Evolutionary conservation across 2,797 vertebrate species (phyloP).

Genomic region (Sus cebifrons): DNA sequence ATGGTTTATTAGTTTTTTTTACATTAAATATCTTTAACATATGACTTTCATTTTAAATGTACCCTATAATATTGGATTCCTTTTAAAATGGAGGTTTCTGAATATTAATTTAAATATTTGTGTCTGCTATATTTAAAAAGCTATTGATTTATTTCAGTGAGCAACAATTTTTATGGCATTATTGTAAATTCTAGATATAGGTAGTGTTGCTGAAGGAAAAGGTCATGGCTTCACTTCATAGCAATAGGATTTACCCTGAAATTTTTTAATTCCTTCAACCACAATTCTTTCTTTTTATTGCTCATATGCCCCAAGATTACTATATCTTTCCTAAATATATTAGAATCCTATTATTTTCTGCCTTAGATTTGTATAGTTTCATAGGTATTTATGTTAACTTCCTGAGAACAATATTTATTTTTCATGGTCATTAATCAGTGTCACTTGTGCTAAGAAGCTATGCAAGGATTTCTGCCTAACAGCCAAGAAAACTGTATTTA

Average conservation of each 20-base stretch:
- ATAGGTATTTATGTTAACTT: conserved; percentile 57
- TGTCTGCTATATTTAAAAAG: neutral
- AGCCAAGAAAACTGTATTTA: conserved; percentile 80
- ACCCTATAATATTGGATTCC: neutral
- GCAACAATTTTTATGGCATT: neutral
- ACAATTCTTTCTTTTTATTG: neutral
- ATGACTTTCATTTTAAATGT: neutral
- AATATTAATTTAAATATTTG: conserved; percentile 15
- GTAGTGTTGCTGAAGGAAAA: neutral
- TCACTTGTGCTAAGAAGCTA: conserved; percentile 74
- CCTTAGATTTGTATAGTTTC: conserved; percentile 19
- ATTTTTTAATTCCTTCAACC: conserved; percentile 46
- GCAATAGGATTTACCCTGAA: neutral
- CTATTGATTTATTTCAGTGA: conserved; percentile 4
- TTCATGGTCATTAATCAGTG: conserved; percentile 78
- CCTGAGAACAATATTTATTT: conserved; percentile 78
- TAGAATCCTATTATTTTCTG: conserved; percentile 46
- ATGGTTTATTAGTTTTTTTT: neutral
- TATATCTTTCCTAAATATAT: neutral
- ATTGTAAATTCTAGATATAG: neutral
- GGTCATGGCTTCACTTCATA: neutral
- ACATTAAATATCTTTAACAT: conserved; percentile 3
- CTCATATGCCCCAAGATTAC: neutral
- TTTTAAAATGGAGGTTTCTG: conserved; percentile 22
- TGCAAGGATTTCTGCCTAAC: conserved; percentile 80